Evolutionary conservation across 2,888 invertebrate genomes (phyloP), one percentile per base, ranked within the genome.

Genomic region (Cremastinae sp.): DNA sequence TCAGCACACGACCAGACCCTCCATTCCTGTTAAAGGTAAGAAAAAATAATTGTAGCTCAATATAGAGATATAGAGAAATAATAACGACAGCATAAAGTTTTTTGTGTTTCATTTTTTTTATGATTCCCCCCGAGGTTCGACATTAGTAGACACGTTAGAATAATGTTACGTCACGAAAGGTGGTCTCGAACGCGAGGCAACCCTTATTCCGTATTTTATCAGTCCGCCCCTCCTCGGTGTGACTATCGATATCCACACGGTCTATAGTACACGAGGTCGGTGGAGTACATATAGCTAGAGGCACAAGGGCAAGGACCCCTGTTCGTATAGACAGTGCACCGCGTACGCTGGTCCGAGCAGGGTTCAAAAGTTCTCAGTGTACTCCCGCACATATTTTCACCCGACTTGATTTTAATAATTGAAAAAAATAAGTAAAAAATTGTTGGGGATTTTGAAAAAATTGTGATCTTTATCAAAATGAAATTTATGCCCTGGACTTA

Each of bases 11-110:
- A 87, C 86, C 68, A 87, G 88, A 83, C 87, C 87, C 69, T 88
- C 89, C 59, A 88, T 89, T 71, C 90, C 89, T 72, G 89, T 89
- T 39, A 90, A 90, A 89, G 89, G 90, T 89, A 81, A 83, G 85
- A 28, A 28, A 28, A 28, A n/a, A n/a, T n/a, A n/a, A n/a, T n/a
- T n/a, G n/a, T n/a, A n/a, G n/a, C n/a, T n/a, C n/a, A n/a, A n/a
- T n/a, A n/a, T n/a, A n/a, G n/a, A n/a, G n/a, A n/a, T n/a, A n/a
- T n/a, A n/a, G n/a, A n/a, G n/a, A n/a, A n/a, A n/a, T n/a, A n/a
- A n/a, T n/a, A n/a, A n/a, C n/a, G n/a, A n/a, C n/a, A n/a, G n/a
- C n/a, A n/a, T n/a, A n/a, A n/a, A n/a, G n/a, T n/a, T n/a, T n/a
- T n/a, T n/a, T n/a, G n/a, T n/a, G n/a, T n/a, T n/a, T 41, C 41